Evolutionary conservation across 2,113 vertebrate genomes (phyloP).

Genomic region (Tenebrosternarchus preto): DNA sequence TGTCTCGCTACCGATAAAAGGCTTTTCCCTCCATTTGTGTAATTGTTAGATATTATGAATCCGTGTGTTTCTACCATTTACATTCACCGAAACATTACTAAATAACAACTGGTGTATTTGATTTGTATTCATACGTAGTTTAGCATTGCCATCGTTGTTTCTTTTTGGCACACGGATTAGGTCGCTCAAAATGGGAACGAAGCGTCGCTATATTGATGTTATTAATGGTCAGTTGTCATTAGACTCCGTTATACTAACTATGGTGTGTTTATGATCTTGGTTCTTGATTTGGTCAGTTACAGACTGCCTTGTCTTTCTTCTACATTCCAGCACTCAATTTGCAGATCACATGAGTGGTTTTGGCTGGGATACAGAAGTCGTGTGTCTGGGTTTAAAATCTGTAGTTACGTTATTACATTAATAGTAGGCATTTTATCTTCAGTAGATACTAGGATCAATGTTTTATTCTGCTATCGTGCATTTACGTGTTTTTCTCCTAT

Average conservation of each 20-base stretch:
- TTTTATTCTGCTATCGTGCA: no score
- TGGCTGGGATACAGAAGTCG: background rate
- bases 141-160: slow-evolving; percentile 25
- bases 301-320: background rate
- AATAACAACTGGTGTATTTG: background rate
- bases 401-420: background rate
- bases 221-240: background rate
- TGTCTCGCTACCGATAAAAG: slow-evolving; percentile 16
- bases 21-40: slow-evolving; percentile 27
- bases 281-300: no score
- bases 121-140: background rate
- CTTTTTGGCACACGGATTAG: slow-evolving; percentile 26
- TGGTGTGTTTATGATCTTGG: background rate
- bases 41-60: background rate
- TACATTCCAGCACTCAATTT: slow-evolving; percentile 38
- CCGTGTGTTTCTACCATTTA: background rate
- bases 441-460: no score
- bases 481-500: no score
- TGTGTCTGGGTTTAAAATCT: background rate
- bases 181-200: background rate
- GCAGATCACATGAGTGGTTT: background rate
- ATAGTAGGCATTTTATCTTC: no score
- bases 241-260: background rate
- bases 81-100: background rate
- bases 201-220: background rate